Evolutionary conservation across 2,797 vertebrate genomes (phyloP), one percentile per base, ranked within the genome.

Genomic region (Diceros bicornis): DNA sequence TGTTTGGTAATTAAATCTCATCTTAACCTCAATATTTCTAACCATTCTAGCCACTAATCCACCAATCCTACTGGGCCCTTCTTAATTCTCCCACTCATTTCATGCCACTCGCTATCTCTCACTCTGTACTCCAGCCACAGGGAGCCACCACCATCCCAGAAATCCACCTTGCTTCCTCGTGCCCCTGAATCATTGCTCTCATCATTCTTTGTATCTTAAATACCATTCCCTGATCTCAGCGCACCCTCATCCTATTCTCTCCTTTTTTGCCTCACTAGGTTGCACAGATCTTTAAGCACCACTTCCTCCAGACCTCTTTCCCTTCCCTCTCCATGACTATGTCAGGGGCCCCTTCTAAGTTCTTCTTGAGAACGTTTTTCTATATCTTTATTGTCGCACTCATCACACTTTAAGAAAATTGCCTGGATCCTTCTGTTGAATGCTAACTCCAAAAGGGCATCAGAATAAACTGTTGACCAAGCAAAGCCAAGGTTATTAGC

Each of bases 61-160:
- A 34, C 11, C 11, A 14, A n/a, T 1, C 12, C 11, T 17, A 4
- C 14, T 1, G 17, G 17, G 4, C 11, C 12, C 21, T 25, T 1
- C 27, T 89, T 27, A 83, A 61, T 71, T 64, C n/a, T 23, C 34
- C 14, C 4, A 3, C 14, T 84, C 17, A 11, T 55, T 79, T 72
- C 41, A 64, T 37, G 27, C 2, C 64, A 52, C 47, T 61, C 52
- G 16, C 32, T 23, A 18, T 8, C 59, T 37, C 44, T 27, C 4
- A 21, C 2, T 66, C 25, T 37, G 61, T 9, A 20, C 4, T 61
- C 18, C 20, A 59, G 83, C 6, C 6, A 27, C 3, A 29, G 5
- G 1, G 20, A 62, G 11, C 11, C 41, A 18, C 20, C 3, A 20
- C 52, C n/a, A 20, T 13, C 44, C 44, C 59, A 61, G 74, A 82